Evolutionary conservation across 2,113 vertebrate genomes (phyloP).

Genomic region (Pelecanoides urinatrix): DNA sequence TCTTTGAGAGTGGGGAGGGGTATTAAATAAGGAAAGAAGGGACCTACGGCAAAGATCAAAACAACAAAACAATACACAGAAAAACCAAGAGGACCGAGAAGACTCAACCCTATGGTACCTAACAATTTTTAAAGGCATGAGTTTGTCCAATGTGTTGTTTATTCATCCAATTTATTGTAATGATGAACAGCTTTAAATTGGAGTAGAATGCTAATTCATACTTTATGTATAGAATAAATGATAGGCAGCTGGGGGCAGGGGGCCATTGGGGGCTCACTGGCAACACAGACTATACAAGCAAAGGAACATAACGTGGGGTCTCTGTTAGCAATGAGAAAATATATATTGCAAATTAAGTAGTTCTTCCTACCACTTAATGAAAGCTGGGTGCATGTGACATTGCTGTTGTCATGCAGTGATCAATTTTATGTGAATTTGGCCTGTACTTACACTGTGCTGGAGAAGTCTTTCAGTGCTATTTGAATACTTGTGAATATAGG

Average conservation of each 20-base stretch:
- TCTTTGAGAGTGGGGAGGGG: not conserved
- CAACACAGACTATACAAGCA: not conserved
- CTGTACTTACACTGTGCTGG: not conserved
- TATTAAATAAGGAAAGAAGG: constrained; percentile 11
- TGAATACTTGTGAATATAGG: not conserved
- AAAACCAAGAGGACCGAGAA: not conserved
- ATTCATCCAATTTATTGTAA: constrained; percentile 48
- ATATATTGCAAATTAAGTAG: constrained; percentile 1
- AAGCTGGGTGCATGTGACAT: not conserved
- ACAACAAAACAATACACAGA: not conserved
- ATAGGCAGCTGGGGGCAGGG: constrained; percentile 19
- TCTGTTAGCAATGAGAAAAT: constrained; percentile 32
- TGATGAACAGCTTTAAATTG: constrained; percentile 48
- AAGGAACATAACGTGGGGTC: not conserved
- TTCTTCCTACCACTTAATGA: not conserved
- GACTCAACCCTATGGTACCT: not conserved
- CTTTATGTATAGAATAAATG: constrained; percentile 42
- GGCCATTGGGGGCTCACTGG: not conserved
- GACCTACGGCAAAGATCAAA: constrained; percentile 47
- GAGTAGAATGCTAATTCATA: constrained; percentile 43
- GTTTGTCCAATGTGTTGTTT: constrained; percentile 35
- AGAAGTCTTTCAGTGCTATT: not conserved
- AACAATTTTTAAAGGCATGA: constrained; percentile 43
- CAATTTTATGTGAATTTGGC: not conserved
- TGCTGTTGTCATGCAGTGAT: not conserved